Conservation (phyloP, 2,113 vertebrate genomes). For the Vidua chalybeata region DNA sequence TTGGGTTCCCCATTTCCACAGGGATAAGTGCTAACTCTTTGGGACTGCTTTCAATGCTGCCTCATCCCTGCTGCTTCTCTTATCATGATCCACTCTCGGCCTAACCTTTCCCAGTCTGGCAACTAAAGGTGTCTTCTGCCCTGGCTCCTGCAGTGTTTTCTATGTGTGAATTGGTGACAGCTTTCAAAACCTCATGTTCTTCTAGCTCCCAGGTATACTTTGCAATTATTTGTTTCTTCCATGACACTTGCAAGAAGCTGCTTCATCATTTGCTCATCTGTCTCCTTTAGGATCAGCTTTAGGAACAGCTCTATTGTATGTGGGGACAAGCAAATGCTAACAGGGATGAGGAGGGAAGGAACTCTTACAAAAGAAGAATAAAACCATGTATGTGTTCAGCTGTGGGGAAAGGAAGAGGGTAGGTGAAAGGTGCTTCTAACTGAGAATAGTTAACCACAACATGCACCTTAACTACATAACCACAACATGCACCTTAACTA, state of each 20-base stretch:
- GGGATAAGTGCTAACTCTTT: not conserved
- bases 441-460: not conserved
- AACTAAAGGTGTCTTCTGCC: not conserved
- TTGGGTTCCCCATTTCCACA: not conserved
- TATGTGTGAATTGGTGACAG: not conserved
- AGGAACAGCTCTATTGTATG: not conserved
- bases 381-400: not conserved
- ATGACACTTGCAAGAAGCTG: not conserved
- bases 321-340: not conserved
- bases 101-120: not conserved
- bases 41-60: not conserved
- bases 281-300: not conserved
- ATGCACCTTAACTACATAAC: not conserved
- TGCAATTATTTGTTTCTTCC: not conserved
- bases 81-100: accelerated
- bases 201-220: not conserved
- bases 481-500: not conserved
- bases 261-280: not conserved
- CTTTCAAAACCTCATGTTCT: not conserved
- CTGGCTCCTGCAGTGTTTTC: not conserved
- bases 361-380: not conserved
- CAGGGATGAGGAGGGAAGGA: not conserved
- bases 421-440: not conserved
- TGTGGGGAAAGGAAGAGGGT: not conserved
- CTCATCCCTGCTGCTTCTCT: not conserved